These are phyloP conservation scores for Syrphus vitripennis DNA, from an alignment of 2,888 invertebrate species.

Conservation along the genomic window DNA sequence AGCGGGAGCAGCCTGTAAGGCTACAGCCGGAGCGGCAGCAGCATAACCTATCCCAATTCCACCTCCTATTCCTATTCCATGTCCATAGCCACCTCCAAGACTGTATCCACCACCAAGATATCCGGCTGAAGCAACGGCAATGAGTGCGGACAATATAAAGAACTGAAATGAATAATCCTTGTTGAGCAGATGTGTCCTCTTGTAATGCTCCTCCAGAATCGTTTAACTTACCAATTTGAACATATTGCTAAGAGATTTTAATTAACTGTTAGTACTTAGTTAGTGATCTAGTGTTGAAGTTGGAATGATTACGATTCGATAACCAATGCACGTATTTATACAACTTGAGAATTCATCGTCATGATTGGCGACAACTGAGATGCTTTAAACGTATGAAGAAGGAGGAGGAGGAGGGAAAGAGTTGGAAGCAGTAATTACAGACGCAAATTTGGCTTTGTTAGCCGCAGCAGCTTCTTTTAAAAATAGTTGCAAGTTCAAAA, in stretches of 20 bases:
- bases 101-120: slow-evolving; percentile 75
- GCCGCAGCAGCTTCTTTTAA: no score
- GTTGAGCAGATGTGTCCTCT: not conserved
- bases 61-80: slow-evolving; percentile 75
- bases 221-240: slow-evolving; percentile 81
- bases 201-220: slow-evolving; percentile 66
- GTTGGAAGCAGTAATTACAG: slow-evolving; percentile 27
- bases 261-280: slow-evolving; percentile 74
- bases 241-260: slow-evolving; percentile 76
- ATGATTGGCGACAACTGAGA: slow-evolving; percentile 19
- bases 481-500: no score
- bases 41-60: slow-evolving; percentile 74
- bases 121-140: slow-evolving; percentile 81
- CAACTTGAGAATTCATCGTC: slow-evolving; percentile 70
- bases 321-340: slow-evolving; percentile 79
- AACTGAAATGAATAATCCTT: slow-evolving; percentile 73
- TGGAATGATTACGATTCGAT: slow-evolving; percentile 79
- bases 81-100: slow-evolving; percentile 74
- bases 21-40: slow-evolving; percentile 71
- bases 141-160: slow-evolving; percentile 80
- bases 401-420: slow-evolving; percentile 26
- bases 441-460: no score
- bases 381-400: slow-evolving; percentile 49
- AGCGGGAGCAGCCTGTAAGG: slow-evolving; percentile 76
- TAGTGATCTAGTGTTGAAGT: slow-evolving; percentile 73